Evolutionary conservation across 2,797 vertebrate genomes (phyloP), one percentile per base, ranked within the genome.

Genomic region (Melanotaenia parkinsoni): DNA sequence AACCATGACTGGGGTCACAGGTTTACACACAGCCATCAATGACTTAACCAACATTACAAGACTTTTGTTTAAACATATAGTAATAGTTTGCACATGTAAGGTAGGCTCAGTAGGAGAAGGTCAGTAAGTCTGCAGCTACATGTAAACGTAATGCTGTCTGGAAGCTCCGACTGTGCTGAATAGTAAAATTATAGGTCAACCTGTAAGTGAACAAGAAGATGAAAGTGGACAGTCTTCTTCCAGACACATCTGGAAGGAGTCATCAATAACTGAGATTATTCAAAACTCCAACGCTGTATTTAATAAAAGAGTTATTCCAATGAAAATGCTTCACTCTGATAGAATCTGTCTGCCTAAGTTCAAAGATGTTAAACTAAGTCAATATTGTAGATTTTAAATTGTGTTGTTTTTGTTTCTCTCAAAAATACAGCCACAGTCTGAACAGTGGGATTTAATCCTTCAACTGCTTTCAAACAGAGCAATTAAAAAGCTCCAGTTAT

Each of bases 1-100:
- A 79, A 79, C 40, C 67, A 72, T 35, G 18, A 67, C 33, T 66
- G 6, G 11, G 26, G 35, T 61, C 16, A 64, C 4, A 74, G 28
- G 51, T 10, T 60, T 54, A 67, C 57, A 70, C 28, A 60, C 4
- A n/a, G 28, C 14, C 32, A 62, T 62, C 22, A 24, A 14, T 67
- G 60, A 67, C 56, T 16, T 30, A 24, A 67, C 51, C 7, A 43
- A 0, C 2, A 38, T 26, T 63, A 59, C 50, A 79, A 51, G 7
- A 45, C 43, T 43, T 59, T 40, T 22, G 0, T 26, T 26, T 2
- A 26, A 37, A n/a, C 45, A 71, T 59, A 67, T 51, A 83, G 43
- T n/a, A 4, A 64, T 1, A 54, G 37, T 50, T 53, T 62, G 20
- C 38, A 60, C 47, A 8, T 2, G 32, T 59, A 30, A 6, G 3